phyloP scores from a whole-genome alignment of 2,797 vertebrate species.

The Setipinna tenuifilis region DNA sequence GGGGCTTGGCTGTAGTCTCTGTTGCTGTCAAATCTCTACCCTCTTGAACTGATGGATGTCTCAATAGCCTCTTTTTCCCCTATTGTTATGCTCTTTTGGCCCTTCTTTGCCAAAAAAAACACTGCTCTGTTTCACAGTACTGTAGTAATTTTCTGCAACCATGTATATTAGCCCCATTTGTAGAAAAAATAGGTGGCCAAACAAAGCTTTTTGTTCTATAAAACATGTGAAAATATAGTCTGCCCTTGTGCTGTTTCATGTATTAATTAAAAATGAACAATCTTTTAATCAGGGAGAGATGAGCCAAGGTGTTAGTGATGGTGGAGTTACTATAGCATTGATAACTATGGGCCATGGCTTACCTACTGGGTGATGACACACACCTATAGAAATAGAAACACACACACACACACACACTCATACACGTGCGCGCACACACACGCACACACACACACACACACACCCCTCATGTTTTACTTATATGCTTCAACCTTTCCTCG shows the following conservation, averaged over 20 bases:
- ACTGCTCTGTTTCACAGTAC: neutral
- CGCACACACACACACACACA: constrained; percentile 36
- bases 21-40: neutral
- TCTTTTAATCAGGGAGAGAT: neutral
- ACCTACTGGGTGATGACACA: neutral
- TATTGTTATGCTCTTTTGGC: neutral
- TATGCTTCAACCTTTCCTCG: neutral
- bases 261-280: neutral
- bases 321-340: neutral
- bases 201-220: neutral
- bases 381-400: constrained; percentile 16
- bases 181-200: neutral
- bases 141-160: neutral
- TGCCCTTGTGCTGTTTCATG: neutral
- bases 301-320: neutral
- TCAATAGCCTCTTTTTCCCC: neutral
- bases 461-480: neutral
- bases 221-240: neutral
- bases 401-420: constrained; percentile 10
- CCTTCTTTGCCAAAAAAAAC: neutral
- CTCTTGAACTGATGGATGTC: neutral
- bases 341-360: neutral
- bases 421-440: constrained; percentile 30
- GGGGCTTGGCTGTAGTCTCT: neutral
- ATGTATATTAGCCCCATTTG: neutral